Evolutionary conservation across 1,140 invertebrate species (phyloP), one percentile per base, ranked within the genome.

Genomic region (Tetranychus cinnabarinus): DNA sequence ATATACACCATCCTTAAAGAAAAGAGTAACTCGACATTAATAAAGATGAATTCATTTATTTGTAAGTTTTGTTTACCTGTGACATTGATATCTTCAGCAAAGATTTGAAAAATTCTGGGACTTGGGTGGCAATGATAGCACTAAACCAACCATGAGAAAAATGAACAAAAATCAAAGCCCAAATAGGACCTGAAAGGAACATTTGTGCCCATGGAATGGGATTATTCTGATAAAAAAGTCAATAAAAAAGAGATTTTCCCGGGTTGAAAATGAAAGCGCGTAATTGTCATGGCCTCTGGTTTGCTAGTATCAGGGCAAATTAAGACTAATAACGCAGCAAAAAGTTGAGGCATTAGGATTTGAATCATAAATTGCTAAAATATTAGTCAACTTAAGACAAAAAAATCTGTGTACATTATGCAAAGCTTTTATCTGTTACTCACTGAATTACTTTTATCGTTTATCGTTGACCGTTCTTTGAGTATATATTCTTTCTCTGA

Each of bases 81-180:
- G 88, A 84, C 64, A 95, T 86, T 68, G 89, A 79, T 68, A 84
- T 91, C 66, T 85, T 76, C 10, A 96, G 75, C 58, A 95, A 85
- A 68, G 84, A 80, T 68, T 88, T 85, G 80, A 96, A 85, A 72
- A 90, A 97, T 0, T 85, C 89, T 10, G 92, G 92, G 60, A 97
- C 75, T 69, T 91, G 86, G 70, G 89, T 89, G 57, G 95, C 79
- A 50, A 96, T 81, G 3, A 86, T 92, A 74, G 95, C 95, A 74
- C 90, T 93, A 1, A 88, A 86, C 76, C 90, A 97, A 62, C 95
- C 89, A 62, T 87, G 88, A 60, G 85, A 82, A 42, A 82, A 85
- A 70, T 96, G 90, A 0, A 85, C 86, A 31, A 90, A 72, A 60
- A 93, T 79, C 68, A 95, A 88, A 2, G 89, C 88, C 86, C 87